Base-by-base conservation (phyloP, 2,797 vertebrate genomes). In the Podarcis lilfordi region DNA sequence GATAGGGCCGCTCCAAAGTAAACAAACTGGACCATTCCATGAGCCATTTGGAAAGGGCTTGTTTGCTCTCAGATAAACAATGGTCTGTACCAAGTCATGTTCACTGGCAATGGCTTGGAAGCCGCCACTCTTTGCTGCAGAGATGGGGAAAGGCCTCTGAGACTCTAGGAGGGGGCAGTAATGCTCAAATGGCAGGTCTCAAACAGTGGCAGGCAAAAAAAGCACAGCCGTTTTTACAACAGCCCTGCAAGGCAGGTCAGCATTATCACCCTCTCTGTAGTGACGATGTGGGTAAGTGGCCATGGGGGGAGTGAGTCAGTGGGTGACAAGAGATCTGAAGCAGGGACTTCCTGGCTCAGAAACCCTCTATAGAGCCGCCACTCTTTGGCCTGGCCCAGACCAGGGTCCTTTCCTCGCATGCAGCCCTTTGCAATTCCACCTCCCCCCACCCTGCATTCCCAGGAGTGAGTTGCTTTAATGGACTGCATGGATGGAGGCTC, bases 1-100 rank as follows among this genome's bases (percentile, higher is more conserved):
- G 92, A 93, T 91, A 93, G 93, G 89, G 87, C 27, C 80, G 0
- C 0, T 92, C 93, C 94, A 96, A 94, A 95, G 86, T 90, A 94
- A 95, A 95, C 0, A 94, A 0, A 0, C 0, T 83, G 84, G 37
- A 84, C 91, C 85, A 61, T 74, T 74, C 85, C 90, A 92, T 81
- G 68, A 89, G 79, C 55, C 7, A 40, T 88, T 83, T 90, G 92
- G 93, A 94, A 94, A 86, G 37, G 66, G 84, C 3, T 1, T 86
- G 25, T 88, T 92, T 81, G 43, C 81, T 59, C 77, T 68, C 81
- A 91, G 94, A 91, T 89, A 91, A 94, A 92, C 0, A 81, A 59
- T 19, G 55, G n/a, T 50, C 74, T 7, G 5, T 11, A 35, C 37
- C 45, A 74, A 74, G 82, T 5, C 1, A 55, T 55, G 50, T 55